phyloP scores from a whole-genome alignment of 1,140 invertebrate genomes.

The Oncopodura yosiiana region DNA sequence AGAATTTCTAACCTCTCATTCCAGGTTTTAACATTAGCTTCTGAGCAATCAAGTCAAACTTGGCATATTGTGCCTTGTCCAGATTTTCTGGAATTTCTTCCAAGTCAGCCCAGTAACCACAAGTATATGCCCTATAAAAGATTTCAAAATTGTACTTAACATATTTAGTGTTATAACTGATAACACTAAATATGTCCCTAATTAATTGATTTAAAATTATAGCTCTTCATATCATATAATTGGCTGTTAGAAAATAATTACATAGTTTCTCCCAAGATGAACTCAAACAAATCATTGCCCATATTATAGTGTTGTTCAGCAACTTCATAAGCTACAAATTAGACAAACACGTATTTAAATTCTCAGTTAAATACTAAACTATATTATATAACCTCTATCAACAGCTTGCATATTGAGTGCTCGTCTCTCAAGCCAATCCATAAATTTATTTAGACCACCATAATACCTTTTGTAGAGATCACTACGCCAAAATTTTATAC shows the following conservation, averaged over 20 bases:
- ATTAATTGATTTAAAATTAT: too few species aligned
- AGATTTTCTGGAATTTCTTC: not conserved
- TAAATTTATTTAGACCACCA: slow-evolving; percentile 11
- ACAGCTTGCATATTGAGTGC: slow-evolving; percentile 20
- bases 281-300: slow-evolving; percentile 13
- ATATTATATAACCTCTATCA: too few species aligned
- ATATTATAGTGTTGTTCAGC: slow-evolving; percentile 15
- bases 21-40: not conserved
- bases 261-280: slow-evolving; percentile 1
- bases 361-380: too few species aligned
- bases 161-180: too few species aligned
- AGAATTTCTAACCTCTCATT: too few species aligned
- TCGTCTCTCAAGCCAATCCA: slow-evolving; percentile 12
- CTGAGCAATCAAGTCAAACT: not conserved
- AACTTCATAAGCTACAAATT: slow-evolving; percentile 3
- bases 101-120: not conserved
- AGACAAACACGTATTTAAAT: too few species aligned
- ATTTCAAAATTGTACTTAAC: too few species aligned
- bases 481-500: not conserved
- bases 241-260: too few species aligned
- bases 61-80: not conserved
- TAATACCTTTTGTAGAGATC: not conserved
- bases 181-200: too few species aligned
- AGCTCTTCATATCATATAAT: too few species aligned
- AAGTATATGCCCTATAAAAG: too few species aligned